Evolutionary conservation across 2,113 vertebrate species (phyloP), one percentile per base, ranked within the genome.

Genomic region (Muntiacus reevesi): DNA sequence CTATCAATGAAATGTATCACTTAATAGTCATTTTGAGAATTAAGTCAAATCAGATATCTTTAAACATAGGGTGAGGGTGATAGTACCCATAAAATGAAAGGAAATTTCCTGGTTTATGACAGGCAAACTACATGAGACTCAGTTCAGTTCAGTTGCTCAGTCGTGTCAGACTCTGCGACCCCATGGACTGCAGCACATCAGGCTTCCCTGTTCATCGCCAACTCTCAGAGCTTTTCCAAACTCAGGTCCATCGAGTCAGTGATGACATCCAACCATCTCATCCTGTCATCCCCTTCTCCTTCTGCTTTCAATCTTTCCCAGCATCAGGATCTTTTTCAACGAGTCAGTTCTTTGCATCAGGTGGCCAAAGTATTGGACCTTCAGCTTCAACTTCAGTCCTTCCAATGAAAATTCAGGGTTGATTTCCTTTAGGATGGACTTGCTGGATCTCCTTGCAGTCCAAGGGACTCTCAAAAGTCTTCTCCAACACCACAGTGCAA

Each of bases 41-140:
- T 59, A 91, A 87, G 83, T 85, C 62, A 79, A 84, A 88, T 60
- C 52, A 47, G 4, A 33, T 60, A 14, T 59, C 9, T 90, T 54
- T 78, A 78, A 4, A 54, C 14, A 14, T 5, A 89, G 59, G 30
- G 12, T 79, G 28, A 91, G 2, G 5, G 7, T 55, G 21, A 74
- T 45, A 40, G 6, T 25, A 25, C 0, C 14, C 86, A 2, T 25
- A 36, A 62, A 84, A 62, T 71, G 30, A 85, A 25, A 95, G 13
- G 43, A 91, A 84, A 60, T 0, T 43, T 59, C 17, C 50, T 28
- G 15, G 36, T 81, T 74, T 74, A 5, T 74, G n/a, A 40, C n/a
- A 74, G n/a, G 10, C 10, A 25, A 40, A 40, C 40, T 40, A 74
- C 36, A 40, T 74, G 67, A 25, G 67, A 74, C 40, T 23, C 11